Conservation (phyloP, 2,888 invertebrate genomes). For the Neoaliturus tenellus region DNA sequence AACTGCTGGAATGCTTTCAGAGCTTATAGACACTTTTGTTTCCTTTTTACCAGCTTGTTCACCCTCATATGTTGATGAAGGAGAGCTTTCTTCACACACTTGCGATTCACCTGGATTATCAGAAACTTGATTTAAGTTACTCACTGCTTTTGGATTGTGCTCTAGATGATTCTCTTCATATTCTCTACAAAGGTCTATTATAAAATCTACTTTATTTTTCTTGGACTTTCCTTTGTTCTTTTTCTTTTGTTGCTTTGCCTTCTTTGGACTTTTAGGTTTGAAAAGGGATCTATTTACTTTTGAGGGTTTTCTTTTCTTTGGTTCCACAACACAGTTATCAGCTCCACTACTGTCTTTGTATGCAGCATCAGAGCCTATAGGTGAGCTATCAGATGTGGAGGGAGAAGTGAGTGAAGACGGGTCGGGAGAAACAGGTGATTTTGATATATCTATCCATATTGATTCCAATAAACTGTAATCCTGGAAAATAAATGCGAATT, state of each 20-base stretch:
- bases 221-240: slow-evolving; percentile 4
- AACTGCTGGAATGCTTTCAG: neutral
- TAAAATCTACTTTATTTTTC: slow-evolving; percentile 6
- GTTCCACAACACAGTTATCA: neutral
- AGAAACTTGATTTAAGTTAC: neutral
- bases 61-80: neutral
- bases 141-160: neutral
- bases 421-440: neutral
- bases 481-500: slow-evolving; percentile 30
- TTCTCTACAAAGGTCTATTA: neutral
- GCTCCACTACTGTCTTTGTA: neutral
- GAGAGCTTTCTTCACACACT: neutral
- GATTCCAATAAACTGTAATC: slow-evolving; percentile 40
- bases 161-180: slow-evolving; percentile 4
- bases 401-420: neutral
- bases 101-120: neutral
- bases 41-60: neutral
- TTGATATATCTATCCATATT: slow-evolving; percentile 36
- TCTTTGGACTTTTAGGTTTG: neutral
- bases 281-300: slow-evolving; percentile 34
- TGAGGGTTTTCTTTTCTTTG: neutral
- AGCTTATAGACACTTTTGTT: neutral
- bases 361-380: no score
- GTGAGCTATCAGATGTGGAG: neutral
- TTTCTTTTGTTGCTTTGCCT: neutral